phyloP scores from a whole-genome alignment of 1,140 invertebrate genomes.

The Pemphigus obesinymphae region DNA sequence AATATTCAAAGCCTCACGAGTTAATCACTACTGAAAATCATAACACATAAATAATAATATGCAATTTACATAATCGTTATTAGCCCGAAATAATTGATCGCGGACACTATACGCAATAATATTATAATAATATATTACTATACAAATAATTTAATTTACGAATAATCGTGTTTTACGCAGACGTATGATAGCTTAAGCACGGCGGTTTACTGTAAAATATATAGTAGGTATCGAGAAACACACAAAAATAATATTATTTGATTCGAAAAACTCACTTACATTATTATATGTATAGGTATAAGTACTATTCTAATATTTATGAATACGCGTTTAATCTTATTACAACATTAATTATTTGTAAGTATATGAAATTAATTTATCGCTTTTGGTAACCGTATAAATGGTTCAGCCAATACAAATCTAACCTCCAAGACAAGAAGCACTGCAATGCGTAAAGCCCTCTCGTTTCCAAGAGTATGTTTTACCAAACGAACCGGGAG shows the following conservation, averaged over 20 bases:
- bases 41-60: neutral
- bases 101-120: neutral
- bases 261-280: neutral
- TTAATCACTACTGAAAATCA: neutral
- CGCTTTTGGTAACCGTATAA: neutral
- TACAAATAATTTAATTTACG: neutral
- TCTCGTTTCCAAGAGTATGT: conserved; percentile 77
- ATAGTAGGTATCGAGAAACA: too few relatives aligned
- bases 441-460: conserved; percentile 85
- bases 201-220: neutral
- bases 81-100: neutral
- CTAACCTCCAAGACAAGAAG: conserved; percentile 84
- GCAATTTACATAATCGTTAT: neutral
- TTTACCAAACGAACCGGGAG: conserved; percentile 55
- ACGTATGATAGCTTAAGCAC: neutral
- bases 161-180: neutral
- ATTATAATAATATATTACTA: too few relatives aligned
- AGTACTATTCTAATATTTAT: too few relatives aligned
- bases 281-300: neutral
- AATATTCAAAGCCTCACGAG: neutral
- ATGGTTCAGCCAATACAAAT: neutral
- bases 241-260: neutral
- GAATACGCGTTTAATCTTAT: too few relatives aligned
- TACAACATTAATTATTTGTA: too few relatives aligned
- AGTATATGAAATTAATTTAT: too few relatives aligned